Evolutionary conservation across 2,113 vertebrate species (phyloP).

Genomic region (Neolamprologus kungweensis): DNA sequence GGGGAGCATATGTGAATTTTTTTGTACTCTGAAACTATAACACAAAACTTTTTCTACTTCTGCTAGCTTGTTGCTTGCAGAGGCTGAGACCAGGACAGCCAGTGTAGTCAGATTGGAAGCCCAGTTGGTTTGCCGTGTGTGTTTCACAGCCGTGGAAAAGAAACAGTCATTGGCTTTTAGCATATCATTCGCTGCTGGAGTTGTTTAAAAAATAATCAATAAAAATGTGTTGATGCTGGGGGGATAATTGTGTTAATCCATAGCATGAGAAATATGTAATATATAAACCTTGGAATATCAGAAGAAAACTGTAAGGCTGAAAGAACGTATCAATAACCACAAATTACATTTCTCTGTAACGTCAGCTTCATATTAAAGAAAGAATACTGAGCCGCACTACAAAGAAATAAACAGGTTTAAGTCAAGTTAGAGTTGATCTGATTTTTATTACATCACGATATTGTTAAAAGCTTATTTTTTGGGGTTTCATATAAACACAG

Average conservation of each 20-base stretch:
- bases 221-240: not conserved
- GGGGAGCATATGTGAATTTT: not conserved
- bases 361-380: not conserved
- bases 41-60: not conserved
- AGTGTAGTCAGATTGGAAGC: not conserved
- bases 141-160: not conserved
- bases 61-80: not conserved
- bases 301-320: not conserved
- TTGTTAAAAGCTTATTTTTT: not conserved
- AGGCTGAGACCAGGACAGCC: not conserved
- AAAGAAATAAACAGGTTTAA: not conserved
- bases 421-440: not conserved
- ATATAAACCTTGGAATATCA: not conserved
- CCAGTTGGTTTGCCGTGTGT: not conserved
- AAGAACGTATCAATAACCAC: not conserved
- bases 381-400: not conserved
- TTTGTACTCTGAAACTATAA: not conserved
- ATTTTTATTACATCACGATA: not conserved
- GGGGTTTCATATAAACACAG: rapidly evolving
- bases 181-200: not conserved
- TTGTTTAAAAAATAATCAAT: not conserved
- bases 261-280: not conserved
- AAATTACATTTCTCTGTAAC: not conserved
- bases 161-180: not conserved
- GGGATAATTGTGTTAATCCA: not conserved